Evolutionary conservation across 1,140 invertebrate genomes (phyloP).

Genomic region (Aporrectodea caliginosa): DNA sequence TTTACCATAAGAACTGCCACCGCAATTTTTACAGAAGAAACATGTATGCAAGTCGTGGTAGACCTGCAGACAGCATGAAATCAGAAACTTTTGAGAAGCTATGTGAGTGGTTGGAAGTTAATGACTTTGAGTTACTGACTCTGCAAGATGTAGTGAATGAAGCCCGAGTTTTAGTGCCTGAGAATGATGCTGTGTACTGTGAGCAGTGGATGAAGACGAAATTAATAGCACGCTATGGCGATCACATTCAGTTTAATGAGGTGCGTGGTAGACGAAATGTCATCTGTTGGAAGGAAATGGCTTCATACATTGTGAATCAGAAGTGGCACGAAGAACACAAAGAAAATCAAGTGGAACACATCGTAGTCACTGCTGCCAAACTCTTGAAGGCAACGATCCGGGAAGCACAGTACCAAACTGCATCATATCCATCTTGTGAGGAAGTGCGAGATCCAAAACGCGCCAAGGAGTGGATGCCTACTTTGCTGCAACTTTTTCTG

Average conservation of each 20-base stretch:
- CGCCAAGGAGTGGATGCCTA: not conserved
- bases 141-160: not conserved
- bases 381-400: not conserved
- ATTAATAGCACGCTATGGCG: not conserved
- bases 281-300: not conserved
- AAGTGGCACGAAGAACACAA: not conserved
- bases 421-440: not conserved
- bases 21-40: too few relatives aligned
- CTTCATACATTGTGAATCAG: not conserved
- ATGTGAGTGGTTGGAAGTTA: not conserved
- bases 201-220: not conserved
- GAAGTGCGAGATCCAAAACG: not conserved
- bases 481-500: not conserved
- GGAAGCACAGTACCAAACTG: not conserved
- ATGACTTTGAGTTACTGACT: not conserved
- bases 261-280: not conserved
- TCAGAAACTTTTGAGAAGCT: not conserved
- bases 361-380: not conserved
- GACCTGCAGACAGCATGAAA: not conserved
- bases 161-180: too few relatives aligned
- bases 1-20: constrained; percentile 3
- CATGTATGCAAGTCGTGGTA: not conserved
- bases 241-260: not conserved
- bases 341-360: not conserved
- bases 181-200: not conserved